Evolutionary conservation across 2,797 vertebrate genomes (phyloP).

Genomic region (Gymnothorax javanicus): DNA sequence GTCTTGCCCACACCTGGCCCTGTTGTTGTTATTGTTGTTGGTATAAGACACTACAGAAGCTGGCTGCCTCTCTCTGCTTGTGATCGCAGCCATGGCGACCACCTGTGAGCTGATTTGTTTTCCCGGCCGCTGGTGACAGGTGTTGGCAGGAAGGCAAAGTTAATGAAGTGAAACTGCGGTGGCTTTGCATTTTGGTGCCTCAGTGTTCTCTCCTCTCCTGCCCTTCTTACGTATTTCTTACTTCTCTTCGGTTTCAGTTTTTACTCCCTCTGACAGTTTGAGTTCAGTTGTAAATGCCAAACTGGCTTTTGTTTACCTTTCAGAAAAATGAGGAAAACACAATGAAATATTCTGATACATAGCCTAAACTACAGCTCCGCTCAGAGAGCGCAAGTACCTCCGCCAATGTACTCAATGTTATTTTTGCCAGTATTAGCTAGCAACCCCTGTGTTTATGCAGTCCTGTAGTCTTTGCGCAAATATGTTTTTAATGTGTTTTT

Average conservation of each 20-base stretch:
- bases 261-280: not conserved
- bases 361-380: not conserved
- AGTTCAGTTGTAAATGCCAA: not conserved
- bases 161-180: conserved; percentile 2
- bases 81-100: not conserved
- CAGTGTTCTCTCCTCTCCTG: not conserved
- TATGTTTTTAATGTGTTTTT: too few species aligned
- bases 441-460: too few species aligned
- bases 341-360: not conserved
- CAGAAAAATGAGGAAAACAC: not conserved
- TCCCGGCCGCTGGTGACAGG: not conserved
- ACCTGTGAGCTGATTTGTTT: not conserved
- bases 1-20: not conserved
- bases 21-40: not conserved
- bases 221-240: not conserved
- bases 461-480: too few species aligned
- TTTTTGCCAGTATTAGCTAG: too few species aligned
- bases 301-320: not conserved
- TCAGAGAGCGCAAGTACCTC: too few species aligned
- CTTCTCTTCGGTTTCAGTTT: not conserved
- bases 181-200: not conserved
- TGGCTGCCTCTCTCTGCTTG: not conserved
- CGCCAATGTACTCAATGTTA: too few species aligned
- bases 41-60: not conserved
- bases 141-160: not conserved